These are phyloP conservation scores for Papilio gigon DNA, from an alignment of 2,888 invertebrate genomes.

Conservation along the genomic window DNA sequence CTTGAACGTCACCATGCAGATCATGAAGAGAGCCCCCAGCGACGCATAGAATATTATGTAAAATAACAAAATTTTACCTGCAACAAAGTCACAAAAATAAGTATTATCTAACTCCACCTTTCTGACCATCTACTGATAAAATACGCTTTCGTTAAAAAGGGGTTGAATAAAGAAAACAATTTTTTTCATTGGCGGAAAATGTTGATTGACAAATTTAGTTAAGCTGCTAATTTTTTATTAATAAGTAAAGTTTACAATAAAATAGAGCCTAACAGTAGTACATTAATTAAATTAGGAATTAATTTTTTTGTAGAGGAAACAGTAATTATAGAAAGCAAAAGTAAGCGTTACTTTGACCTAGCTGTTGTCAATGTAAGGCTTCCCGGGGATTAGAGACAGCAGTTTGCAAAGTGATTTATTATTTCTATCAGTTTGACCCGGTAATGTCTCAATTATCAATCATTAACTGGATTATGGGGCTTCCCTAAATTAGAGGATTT, in stretches of 20 bases:
- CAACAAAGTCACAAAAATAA: slow-evolving; percentile 53
- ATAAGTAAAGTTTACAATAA: too few relatives aligned
- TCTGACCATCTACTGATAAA: too few relatives aligned
- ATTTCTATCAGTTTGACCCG: slow-evolving; percentile 27
- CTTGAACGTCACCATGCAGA: slow-evolving; percentile 96
- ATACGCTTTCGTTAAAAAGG: too few relatives aligned
- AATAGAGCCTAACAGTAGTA: too few relatives aligned
- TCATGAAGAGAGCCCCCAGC: slow-evolving; percentile 92
- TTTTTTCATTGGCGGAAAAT: too few relatives aligned
- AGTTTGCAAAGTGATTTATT: slow-evolving; percentile 26
- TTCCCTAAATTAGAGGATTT: slow-evolving; percentile 21
- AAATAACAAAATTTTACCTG: slow-evolving; percentile 96
- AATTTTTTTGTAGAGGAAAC: not conserved
- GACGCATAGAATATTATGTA: slow-evolving; percentile 95
- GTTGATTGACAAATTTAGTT: too few relatives aligned
- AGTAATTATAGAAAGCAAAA: slow-evolving; percentile 10
- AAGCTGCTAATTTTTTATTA: too few relatives aligned
- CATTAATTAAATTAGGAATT: not conserved
- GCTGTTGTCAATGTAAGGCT: slow-evolving; percentile 11
- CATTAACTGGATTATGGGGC: slow-evolving; percentile 33
- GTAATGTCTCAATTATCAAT: slow-evolving; percentile 11
- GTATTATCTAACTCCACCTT: too few relatives aligned
- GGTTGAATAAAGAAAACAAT: too few relatives aligned
- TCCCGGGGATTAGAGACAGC: slow-evolving; percentile 25
- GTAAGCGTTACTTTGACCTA: slow-evolving; percentile 11